phyloP scores from a whole-genome alignment of 2,113 vertebrate species.

The Trematocara nigrifrons region DNA sequence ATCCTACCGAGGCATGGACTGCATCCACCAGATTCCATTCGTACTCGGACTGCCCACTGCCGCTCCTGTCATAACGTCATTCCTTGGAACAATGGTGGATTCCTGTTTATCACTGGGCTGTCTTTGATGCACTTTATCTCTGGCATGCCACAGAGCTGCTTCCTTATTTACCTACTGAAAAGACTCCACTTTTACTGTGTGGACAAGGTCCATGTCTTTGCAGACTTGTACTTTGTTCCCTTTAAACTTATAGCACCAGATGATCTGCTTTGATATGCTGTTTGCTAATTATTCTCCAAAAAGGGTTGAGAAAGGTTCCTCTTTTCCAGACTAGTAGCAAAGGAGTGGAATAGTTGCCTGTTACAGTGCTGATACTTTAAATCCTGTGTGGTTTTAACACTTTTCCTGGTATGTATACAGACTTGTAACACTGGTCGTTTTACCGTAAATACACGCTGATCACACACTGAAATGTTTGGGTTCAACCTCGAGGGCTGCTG shows the following conservation, averaged over 20 bases:
- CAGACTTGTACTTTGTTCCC: neutral
- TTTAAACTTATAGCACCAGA: neutral
- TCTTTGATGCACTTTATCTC: slow-evolving; percentile 55
- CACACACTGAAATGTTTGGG: slow-evolving; percentile 19
- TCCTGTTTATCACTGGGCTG: slow-evolving; percentile 60
- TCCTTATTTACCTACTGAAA: slow-evolving; percentile 27
- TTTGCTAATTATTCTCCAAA: slow-evolving; percentile 7
- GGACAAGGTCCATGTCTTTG: neutral
- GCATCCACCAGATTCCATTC: slow-evolving; percentile 57
- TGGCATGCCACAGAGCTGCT: slow-evolving; percentile 22
- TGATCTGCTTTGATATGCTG: neutral
- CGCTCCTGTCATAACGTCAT: slow-evolving; percentile 42
- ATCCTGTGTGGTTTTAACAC: slow-evolving; percentile 19
- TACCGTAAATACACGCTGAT: slow-evolving; percentile 34
- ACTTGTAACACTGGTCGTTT: neutral
- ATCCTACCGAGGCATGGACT: slow-evolving; percentile 34
- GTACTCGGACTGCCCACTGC: slow-evolving; percentile 53
- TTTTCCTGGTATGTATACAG: slow-evolving; percentile 36
- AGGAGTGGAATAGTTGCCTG: neutral
- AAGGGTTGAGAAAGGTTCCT: neutral
- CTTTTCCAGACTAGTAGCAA: neutral
- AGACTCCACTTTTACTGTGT: neutral
- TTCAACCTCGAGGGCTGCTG: neutral
- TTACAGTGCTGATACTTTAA: neutral
- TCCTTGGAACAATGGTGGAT: slow-evolving; percentile 66